Conservation (phyloP, 2,797 vertebrate genomes). For the Pristis pectinata region DNA sequence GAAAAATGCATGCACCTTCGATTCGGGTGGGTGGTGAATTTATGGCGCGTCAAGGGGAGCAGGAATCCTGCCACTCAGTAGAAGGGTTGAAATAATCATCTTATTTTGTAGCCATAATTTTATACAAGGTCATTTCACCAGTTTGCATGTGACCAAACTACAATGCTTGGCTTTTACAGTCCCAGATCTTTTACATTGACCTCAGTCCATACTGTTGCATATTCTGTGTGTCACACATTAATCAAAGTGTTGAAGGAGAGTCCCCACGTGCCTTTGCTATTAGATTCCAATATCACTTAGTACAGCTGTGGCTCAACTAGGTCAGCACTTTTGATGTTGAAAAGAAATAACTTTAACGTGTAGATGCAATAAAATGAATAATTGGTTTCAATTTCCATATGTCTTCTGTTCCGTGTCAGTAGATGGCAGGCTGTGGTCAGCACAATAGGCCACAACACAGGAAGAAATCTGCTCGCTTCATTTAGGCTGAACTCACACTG, state of each 20-base stretch:
- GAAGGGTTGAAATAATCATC: background rate
- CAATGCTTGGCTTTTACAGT: background rate
- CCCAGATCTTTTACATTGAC: background rate
- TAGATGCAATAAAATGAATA: background rate
- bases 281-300: background rate
- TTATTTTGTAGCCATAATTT: background rate
- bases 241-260: background rate
- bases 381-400: background rate
- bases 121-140: background rate
- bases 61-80: background rate
- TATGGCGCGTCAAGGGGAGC: background rate
- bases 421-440: background rate
- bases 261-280: background rate
- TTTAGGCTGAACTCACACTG: background rate
- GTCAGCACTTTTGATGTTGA: background rate
- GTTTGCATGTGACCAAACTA: background rate
- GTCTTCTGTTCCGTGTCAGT: background rate
- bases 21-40: background rate
- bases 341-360: background rate
- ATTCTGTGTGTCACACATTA: background rate
- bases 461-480: background rate
- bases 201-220: too few relatives aligned
- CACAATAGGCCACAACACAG: background rate
- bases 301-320: background rate
- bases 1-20: background rate